Percentiles rank a stretch among this genome's conserved stretches.
phyloP scores from a whole-genome alignment of 2,113 vertebrate species.

The Apteryx owenii region DNA sequence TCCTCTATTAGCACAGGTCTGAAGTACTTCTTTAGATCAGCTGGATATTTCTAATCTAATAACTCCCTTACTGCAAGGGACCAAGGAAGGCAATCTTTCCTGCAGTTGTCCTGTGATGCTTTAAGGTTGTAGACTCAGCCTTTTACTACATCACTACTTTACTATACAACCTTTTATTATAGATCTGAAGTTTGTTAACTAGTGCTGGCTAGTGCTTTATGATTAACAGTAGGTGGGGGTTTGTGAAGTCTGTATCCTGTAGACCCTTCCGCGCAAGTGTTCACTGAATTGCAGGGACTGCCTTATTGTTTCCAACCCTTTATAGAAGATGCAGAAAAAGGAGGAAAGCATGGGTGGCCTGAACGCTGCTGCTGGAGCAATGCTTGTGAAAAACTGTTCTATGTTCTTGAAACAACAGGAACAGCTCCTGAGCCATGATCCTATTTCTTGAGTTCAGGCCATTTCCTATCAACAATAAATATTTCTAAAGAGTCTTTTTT shows the following conservation, averaged over 20 bases:
- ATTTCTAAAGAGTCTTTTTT: not conserved
- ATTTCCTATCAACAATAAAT: not conserved
- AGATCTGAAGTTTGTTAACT: not conserved
- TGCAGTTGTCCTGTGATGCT: not conserved
- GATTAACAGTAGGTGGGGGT: not conserved
- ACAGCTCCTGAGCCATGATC: not conserved
- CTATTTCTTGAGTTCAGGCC: not conserved
- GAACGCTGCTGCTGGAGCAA: not conserved
- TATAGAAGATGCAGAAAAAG: not conserved
- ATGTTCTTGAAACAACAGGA: not conserved
- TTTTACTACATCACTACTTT: not conserved
- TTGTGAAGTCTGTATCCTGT: not conserved
- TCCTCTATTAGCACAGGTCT: no score
- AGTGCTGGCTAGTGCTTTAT: not conserved
- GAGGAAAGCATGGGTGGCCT: rapidly evolving
- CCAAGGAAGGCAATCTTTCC: no score
- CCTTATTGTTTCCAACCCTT: not conserved
- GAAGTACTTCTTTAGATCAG: no score
- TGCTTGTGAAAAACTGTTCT: not conserved
- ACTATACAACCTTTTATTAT: not conserved
- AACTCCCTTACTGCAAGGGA: no score
- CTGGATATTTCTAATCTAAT: no score
- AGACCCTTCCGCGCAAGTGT: not conserved
- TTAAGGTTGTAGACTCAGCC: not conserved
- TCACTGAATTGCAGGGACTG: not conserved